Percentiles rank a stretch among this genome's conserved stretches.
phyloP scores from a whole-genome alignment of 2,797 vertebrate species.

The Euphonia xanthogaster region DNA sequence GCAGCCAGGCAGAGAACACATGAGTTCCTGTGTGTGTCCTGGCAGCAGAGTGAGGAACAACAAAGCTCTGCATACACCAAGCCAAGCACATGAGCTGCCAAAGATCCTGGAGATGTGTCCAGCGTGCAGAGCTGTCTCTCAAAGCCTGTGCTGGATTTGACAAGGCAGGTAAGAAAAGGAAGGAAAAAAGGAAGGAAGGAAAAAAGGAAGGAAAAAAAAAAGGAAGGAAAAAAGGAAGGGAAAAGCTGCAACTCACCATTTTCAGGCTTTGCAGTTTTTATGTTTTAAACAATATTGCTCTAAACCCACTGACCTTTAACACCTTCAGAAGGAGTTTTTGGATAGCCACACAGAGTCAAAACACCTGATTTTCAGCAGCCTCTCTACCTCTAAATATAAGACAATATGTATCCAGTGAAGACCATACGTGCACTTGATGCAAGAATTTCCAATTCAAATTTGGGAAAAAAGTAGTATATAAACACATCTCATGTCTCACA shows the following conservation, averaged over 20 bases:
- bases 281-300: neutral
- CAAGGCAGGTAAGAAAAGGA: neutral
- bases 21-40: conserved; percentile 7
- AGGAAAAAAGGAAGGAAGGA: neutral
- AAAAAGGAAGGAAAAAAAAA: neutral
- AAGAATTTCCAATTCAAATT: neutral
- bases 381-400: neutral
- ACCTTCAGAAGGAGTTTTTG: neutral
- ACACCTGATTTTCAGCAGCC: neutral
- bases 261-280: neutral
- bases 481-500: neutral
- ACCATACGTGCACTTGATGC: neutral
- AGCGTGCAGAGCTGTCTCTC: neutral
- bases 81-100: neutral
- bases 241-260: neutral
- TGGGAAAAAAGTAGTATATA: neutral
- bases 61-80: neutral
- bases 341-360: neutral
- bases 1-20: neutral
- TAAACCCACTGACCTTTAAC: neutral
- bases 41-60: neutral
- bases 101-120: neutral
- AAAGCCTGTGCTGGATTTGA: neutral
- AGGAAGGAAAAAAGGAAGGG: too few relatives aligned
- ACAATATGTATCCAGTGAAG: neutral